phyloP scores from a whole-genome alignment of 2,888 invertebrate species.

The Chrysomela aeneicollis region DNA sequence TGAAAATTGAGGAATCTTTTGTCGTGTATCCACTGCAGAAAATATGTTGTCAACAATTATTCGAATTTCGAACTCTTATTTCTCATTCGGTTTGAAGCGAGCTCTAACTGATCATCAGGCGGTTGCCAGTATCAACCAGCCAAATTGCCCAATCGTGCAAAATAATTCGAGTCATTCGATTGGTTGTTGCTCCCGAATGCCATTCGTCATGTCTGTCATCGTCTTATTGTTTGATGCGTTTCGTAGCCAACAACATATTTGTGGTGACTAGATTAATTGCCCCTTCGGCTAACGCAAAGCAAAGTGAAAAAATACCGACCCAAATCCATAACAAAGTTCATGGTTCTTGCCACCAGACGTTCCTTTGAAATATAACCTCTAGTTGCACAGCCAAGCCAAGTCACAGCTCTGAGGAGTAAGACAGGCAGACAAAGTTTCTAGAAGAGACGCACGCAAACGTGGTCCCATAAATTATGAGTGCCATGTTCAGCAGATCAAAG shows the following conservation, averaged over 20 bases:
- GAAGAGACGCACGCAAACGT: slow-evolving; percentile 5
- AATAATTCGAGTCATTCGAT: too few species aligned
- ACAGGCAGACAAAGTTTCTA: slow-evolving; percentile 10
- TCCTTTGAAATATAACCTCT: slow-evolving; percentile 5
- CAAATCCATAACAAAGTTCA: neutral
- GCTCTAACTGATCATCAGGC: too few species aligned
- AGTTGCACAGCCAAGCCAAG: neutral
- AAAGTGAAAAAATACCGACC: neutral
- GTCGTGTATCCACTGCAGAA: too few species aligned
- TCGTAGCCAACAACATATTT: neutral
- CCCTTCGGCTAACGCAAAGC: neutral
- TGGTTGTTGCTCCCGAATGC: too few species aligned
- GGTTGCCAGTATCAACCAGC: too few species aligned
- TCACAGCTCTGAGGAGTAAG: neutral
- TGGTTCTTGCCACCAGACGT: slow-evolving; percentile 1
- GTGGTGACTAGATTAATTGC: neutral
- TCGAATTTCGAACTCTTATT: too few species aligned
- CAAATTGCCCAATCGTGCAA: too few species aligned
- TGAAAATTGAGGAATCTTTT: too few species aligned
- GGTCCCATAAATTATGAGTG: slow-evolving; percentile 44
- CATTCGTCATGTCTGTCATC: too few species aligned
- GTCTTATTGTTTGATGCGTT: too few species aligned
- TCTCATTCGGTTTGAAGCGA: too few species aligned
- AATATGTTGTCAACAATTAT: too few species aligned
- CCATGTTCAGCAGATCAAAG: slow-evolving; percentile 46